A percentile compares a stretch with the other conserved stretches of the same genome.
Evolutionary conservation across 2,888 invertebrate genomes (phyloP).

Genomic region (Hemicrepidius hirtus): DNA sequence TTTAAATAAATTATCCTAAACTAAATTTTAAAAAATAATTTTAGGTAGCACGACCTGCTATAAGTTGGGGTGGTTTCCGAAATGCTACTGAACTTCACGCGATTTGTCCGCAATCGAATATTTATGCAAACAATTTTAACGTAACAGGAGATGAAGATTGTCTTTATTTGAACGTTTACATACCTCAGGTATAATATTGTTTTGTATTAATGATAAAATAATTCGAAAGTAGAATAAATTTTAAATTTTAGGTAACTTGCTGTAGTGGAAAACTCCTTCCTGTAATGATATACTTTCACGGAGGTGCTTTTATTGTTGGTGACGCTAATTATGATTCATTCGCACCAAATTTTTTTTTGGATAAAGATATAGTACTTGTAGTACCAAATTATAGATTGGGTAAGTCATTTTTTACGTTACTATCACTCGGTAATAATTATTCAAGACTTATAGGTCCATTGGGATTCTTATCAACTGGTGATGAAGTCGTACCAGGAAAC

Average conservation of each 20-base stretch:
- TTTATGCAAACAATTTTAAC: not conserved
- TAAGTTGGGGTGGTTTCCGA: constrained; percentile 78
- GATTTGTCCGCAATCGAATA: constrained; percentile 79
- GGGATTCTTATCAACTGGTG: constrained; percentile 63
- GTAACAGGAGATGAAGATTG: constrained; percentile 5
- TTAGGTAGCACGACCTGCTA: constrained; percentile 79
- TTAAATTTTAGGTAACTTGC: constrained; percentile 73
- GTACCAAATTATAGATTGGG: constrained; percentile 59
- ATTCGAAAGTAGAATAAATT: no score
- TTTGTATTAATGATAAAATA: no score
- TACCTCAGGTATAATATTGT: constrained; percentile 69
- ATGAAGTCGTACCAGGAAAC: constrained; percentile 67
- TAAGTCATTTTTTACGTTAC: constrained; percentile 3
- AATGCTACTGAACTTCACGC: constrained; percentile 80
- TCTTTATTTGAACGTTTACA: constrained; percentile 6
- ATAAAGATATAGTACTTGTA: constrained; percentile 80
- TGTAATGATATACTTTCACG: constrained; percentile 85
- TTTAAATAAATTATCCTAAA: no score
- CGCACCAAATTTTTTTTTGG: constrained; percentile 81
- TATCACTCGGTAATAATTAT: no score
- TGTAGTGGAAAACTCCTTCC: constrained; percentile 78
- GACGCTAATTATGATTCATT: constrained; percentile 80
- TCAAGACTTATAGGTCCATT: constrained; percentile 67
- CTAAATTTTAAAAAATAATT: no score
- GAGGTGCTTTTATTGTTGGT: constrained; percentile 85